Percentiles rank a stretch among this genome's conserved stretches.
phyloP scores from a whole-genome alignment of 2,113 vertebrate genomes.

The Camelus dromedarius region DNA sequence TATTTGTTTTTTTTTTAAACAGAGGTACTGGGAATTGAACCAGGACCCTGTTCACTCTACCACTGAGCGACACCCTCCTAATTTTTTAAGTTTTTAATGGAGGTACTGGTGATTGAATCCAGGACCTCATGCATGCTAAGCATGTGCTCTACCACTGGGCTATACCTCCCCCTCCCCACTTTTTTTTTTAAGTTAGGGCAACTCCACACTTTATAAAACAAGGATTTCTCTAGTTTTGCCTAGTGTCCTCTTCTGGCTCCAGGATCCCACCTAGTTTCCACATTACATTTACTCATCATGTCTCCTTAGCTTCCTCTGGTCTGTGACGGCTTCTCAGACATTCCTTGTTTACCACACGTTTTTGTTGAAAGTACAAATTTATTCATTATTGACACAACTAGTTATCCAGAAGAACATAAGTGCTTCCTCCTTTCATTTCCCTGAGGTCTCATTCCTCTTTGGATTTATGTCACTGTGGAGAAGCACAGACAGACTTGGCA shows the following conservation, averaged over 20 bases:
- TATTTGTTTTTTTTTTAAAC: no score
- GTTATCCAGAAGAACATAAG: background rate
- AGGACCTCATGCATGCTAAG: no score
- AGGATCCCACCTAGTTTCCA: background rate
- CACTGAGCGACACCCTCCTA: no score
- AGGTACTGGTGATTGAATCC: no score
- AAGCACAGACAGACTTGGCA: rapidly evolving
- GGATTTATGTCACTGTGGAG: rapidly evolving
- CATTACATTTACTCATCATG: rapidly evolving
- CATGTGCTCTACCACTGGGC: no score
- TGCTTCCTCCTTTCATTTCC: no score
- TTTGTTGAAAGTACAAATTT: background rate
- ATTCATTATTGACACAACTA: background rate
- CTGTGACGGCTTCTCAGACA: background rate
- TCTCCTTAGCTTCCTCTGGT: background rate
- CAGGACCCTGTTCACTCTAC: no score
- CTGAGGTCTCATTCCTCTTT: rapidly evolving
- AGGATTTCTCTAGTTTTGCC: background rate
- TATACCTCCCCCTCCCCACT: no score
- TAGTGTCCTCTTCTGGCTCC: background rate
- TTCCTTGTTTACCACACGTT: background rate
- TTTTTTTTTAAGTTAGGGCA: background rate
- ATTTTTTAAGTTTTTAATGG: no score
- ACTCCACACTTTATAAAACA: background rate
- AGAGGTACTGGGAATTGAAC: no score